phyloP scores from a whole-genome alignment of 2,797 vertebrate species.

The Erethizon dorsatum region DNA sequence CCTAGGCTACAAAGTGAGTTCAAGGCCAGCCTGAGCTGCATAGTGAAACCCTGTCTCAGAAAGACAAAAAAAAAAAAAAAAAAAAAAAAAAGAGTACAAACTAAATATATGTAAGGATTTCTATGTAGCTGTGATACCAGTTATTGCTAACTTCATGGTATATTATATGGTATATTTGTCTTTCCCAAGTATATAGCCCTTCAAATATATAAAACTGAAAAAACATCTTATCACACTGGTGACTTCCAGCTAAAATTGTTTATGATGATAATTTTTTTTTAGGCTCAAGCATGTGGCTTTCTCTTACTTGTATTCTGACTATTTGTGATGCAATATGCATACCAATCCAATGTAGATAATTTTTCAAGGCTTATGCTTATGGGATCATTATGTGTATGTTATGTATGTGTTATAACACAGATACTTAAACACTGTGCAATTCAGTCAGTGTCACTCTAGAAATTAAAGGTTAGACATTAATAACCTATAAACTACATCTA shows the following conservation, averaged over 20 bases:
- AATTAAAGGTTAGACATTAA: not conserved
- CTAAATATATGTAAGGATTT: not conserved
- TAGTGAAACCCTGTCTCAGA: not conserved
- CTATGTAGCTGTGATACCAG: not conserved
- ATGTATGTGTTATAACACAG: not conserved
- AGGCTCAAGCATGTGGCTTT: not conserved
- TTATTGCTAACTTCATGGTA: not conserved
- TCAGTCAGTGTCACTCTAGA: not conserved
- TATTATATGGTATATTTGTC: not conserved
- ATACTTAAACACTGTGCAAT: not conserved
- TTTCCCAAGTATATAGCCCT: not conserved
- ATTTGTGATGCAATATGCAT: not conserved
- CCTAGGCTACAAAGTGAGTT: not conserved
- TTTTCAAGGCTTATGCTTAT: not conserved
- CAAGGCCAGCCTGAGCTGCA: not conserved
- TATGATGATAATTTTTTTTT: not conserved
- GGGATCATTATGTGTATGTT: not conserved
- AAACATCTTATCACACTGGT: not conserved
- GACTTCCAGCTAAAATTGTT: not conserved
- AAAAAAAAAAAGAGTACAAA: not conserved
- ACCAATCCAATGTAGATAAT: not conserved
- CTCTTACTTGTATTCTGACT: not conserved
- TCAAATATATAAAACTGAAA: not conserved
- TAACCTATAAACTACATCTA: not conserved
- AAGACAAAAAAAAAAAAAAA: no score